Evolutionary conservation across 2,797 vertebrate genomes (phyloP), one percentile per base, ranked within the genome.

Genomic region (Pseudomugil gertrudae): DNA sequence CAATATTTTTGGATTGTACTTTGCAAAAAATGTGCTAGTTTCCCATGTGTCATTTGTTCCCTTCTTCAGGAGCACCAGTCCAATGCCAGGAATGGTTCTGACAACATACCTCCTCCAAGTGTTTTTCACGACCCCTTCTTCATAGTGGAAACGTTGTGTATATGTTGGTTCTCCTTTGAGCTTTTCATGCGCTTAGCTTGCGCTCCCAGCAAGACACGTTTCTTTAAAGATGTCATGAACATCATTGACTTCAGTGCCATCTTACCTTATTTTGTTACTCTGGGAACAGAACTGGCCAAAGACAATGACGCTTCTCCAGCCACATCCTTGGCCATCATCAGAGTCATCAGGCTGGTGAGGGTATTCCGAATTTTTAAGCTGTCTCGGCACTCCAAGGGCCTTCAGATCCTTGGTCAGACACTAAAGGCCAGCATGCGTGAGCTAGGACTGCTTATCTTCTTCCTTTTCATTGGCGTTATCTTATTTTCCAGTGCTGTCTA

Each of bases 211-310:
- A 97, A 97, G 81, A 75, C 80, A 0, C 77, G 69, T 26, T 97
- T 97, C 86, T 97, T 97, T 88, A 96, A 96, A 85, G 94, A 96
- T 4, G 89, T 96, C 81, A 97, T 97, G 96, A 97, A 97, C 88
- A 92, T 97, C 60, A 97, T 97, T 24, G 96, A 97, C 79, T 96
- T 96, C 51, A 91, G 93, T 23, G 95, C 96, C 78, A 97, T 97
- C 82, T 80, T 96, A 9, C 96, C 96, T 0, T 97, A 95, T 72
- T 97, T 97, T 68, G 94, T 97, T 68, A 95, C 96, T 0, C 88
- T 97, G 75, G 95, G 95, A 79, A 95, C 96, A 0, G 96, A 97
- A 90, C 76, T 97, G 74, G 95, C 94, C 48, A 93, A 92, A 59
- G 91, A 94, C 78, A 84, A 92, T 2, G 95, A 95, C 0, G 91